A percentile compares a stretch with the other conserved stretches of the same genome.
Conservation (phyloP, 2,888 invertebrate genomes). For the Pantelozetes paolii region DNA sequence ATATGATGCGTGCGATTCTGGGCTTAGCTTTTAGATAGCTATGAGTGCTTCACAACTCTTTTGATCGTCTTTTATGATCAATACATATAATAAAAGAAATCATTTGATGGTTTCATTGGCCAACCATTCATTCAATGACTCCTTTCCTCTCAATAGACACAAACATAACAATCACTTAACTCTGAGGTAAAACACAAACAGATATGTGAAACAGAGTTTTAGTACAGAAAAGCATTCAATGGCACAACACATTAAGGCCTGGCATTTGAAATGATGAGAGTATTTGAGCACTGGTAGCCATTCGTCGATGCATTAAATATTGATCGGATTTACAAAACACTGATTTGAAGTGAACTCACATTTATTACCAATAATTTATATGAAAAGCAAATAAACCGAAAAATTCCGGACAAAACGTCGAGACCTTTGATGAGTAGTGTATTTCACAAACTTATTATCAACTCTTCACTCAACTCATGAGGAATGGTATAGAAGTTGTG, state of each 20-base stretch:
- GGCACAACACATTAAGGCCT: not conserved
- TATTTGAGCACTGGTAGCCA: not conserved
- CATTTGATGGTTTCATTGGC: constrained; percentile 13
- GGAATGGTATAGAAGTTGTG: too few species aligned
- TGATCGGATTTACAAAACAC: not conserved
- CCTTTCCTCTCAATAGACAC: constrained; percentile 2
- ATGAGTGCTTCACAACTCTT: not conserved
- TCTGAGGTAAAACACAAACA: not conserved
- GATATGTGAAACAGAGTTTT: not conserved
- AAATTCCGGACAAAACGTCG: not conserved
- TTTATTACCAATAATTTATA: constrained; percentile 4
- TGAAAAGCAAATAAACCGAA: not conserved
- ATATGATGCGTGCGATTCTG: not conserved
- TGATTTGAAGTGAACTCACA: not conserved
- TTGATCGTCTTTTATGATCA: constrained; percentile 13
- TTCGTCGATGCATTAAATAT: not conserved
- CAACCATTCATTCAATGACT: constrained; percentile 4
- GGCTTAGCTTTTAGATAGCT: not conserved
- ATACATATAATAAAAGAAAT: constrained; percentile 2
- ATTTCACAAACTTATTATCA: not conserved
- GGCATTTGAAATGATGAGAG: not conserved
- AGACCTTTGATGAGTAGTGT: not conserved
- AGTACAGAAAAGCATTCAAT: not conserved
- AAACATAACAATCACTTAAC: not conserved
- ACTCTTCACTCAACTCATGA: not conserved